Evolutionary conservation across 2,113 vertebrate genomes (phyloP), one percentile per base, ranked within the genome.

Genomic region (Dendrocopos noguchii): DNA sequence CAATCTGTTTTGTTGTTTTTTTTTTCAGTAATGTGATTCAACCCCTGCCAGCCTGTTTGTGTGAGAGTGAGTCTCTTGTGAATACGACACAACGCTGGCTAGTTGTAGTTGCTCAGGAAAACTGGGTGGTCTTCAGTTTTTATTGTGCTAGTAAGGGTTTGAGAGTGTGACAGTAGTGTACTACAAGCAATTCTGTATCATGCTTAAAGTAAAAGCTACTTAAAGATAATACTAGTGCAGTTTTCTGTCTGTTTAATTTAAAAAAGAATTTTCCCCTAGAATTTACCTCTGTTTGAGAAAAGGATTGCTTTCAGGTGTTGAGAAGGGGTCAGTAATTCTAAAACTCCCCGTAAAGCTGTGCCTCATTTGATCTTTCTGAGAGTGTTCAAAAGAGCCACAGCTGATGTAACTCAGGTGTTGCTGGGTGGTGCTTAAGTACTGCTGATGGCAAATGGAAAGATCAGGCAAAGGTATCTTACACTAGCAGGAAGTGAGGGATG

Each of bases 121-220:
- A 75, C 59, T 92, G 92, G 63, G 88, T 87, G 78, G 78, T 94
- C 87, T 81, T 76, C 33, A 47, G 50, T 70, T 84, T 76, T 91
- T 60, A 61, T 88, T 87, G 87, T 93, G 68, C 52, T 33, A 63
- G 34, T 31, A 33, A 63, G 72, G 8, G 44, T 14, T 80, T 81
- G 76, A 52, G 84, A 76, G 66, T 34, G 61, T 61, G 34, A 79
- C 70, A 76, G 47, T 27, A 53, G 57, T 29, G 64, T 46, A 22
- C 24, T 56, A 20, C 3, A 3, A 63, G 44, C 6, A 34, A 17
- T 0, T 29, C 53, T 61, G 63, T 33, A 67, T 81, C 53, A 20
- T 36, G 27, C 36, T 74, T 79, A 10, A 89, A 89, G 57, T 24
- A 75, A 76, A 87, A 94, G 36, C 65, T 47, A 7, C 57, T 73